Evolutionary conservation across 2,113 vertebrate species (phyloP), one percentile per base, ranked within the genome.

Genomic region (Lycaon pictus): DNA sequence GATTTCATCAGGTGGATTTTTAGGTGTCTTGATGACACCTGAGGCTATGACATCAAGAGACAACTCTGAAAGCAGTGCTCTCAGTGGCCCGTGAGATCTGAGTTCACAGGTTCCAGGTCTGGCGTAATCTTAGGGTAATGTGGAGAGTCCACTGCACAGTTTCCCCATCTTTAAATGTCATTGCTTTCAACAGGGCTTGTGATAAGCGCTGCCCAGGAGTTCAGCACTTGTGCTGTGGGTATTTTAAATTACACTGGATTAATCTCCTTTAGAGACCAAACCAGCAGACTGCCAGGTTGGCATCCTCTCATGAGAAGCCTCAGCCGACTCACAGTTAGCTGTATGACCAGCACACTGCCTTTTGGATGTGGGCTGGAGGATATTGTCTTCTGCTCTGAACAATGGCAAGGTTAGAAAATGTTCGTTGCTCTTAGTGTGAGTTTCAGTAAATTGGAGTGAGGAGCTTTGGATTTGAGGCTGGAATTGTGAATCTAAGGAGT

Each of bases 381-480:
- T 15, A 88, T 51, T 76, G 16, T 74, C 56, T 76, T 58, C 77
- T 88, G 0, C 56, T 83, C 79, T 80, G 25, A 35, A 79, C 25
- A 82, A n/a, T 58, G 25, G 17, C n/a, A 65, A 60, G 32, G 32
- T 74, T 86, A 84, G 63, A 81, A 69, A 88, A 35, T 53, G 25
- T 84, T 95, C 56, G 32, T 74, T 81, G 71, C 7, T 88, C 16
- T 80, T 60, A 63, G 43, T 79, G 16, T 93, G 48, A 71, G 7
- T 87, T 77, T 93, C 79, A 65, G 55, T 96, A 67, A 89, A 37
- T 53, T 15, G 51, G 51, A 87, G 22, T 62, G 62, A 94, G 60
- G 17, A 93, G 23, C 35, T 67, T 69, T 80, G 35, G 37, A 67
- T 69, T 82, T 82, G 72, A 74, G 11, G 53, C 63, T 11, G 63